A percentile compares a stretch with the other conserved stretches of the same genome.
These are phyloP conservation scores for Pseudolycoriella hygida DNA, from an alignment of 2,888 invertebrate species.

Conservation along the genomic window DNA sequence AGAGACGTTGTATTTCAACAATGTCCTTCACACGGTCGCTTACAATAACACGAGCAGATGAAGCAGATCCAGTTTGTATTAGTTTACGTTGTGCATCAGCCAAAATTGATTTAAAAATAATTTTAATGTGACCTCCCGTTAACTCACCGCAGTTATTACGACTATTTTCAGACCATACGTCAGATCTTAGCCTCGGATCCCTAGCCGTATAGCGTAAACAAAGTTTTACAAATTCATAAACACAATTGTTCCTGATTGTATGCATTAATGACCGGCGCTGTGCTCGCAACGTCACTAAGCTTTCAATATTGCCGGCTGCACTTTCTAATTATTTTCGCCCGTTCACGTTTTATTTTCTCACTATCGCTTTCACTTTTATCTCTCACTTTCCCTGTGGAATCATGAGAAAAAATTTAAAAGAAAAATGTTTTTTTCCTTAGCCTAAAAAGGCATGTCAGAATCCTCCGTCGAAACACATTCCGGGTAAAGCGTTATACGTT, in stretches of 20 bases:
- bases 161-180: slow-evolving; percentile 12
- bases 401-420: too few species aligned
- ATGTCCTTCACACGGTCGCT: not conserved
- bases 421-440: too few species aligned
- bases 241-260: slow-evolving; percentile 24
- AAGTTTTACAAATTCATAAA: slow-evolving; percentile 25
- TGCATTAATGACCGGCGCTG: slow-evolving; percentile 25
- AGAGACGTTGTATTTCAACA: not conserved
- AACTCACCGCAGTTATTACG: slow-evolving; percentile 11
- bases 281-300: not conserved
- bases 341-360: not conserved
- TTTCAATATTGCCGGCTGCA: not conserved
- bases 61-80: not conserved
- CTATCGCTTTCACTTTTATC: too few species aligned
- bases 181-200: slow-evolving; percentile 27
- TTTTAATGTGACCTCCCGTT: slow-evolving; percentile 7
- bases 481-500: too few species aligned
- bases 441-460: not conserved
- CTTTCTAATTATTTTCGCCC: not conserved
- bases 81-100: not conserved
- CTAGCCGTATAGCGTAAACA: slow-evolving; percentile 27
- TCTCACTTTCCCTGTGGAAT: too few species aligned
- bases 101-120: slow-evolving; percentile 1
- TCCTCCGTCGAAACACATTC: not conserved
- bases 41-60: not conserved